These are phyloP conservation scores for Drosophila busckii DNA, from an alignment of 1,140 invertebrate species.

Conservation along the genomic window DNA sequence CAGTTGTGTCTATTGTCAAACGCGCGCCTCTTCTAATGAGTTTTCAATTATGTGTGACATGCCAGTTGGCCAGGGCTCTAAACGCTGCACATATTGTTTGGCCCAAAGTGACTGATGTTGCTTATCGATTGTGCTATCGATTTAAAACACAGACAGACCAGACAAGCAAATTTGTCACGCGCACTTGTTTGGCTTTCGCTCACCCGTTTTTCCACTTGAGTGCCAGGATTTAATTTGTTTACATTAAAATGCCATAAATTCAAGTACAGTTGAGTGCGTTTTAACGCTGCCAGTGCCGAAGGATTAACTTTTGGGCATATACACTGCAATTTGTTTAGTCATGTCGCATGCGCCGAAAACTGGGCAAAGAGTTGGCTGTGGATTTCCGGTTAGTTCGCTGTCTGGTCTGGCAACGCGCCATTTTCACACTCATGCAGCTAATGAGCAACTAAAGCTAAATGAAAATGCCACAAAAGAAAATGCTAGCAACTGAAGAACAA, in stretches of 20 bases:
- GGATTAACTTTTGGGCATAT: no score
- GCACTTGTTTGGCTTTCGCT: constrained; percentile 20
- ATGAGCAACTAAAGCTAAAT: constrained; percentile 76
- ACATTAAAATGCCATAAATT: constrained; percentile 69
- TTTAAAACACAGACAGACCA: not conserved
- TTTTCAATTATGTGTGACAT: constrained; percentile 73
- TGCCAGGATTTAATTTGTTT: constrained; percentile 62
- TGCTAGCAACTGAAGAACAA: constrained; percentile 20
- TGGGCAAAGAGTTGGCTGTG: constrained; percentile 19
- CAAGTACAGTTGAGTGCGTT: constrained; percentile 46
- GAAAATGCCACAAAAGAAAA: constrained; percentile 63
- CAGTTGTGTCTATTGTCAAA: constrained; percentile 46
- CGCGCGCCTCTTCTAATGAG: constrained; percentile 56
- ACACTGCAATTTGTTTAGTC: constrained; percentile 39
- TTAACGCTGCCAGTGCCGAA: not conserved
- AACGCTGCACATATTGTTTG: constrained; percentile 30
- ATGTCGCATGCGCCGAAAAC: constrained; percentile 56
- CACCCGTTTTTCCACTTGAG: constrained; percentile 36
- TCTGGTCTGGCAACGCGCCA: constrained; percentile 39
- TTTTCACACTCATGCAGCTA: constrained; percentile 72
- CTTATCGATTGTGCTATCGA: no score
- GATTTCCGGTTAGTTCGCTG: constrained; percentile 47
- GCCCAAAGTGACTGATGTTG: not conserved
- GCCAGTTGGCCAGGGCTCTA: constrained; percentile 8
- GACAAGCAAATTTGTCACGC: constrained; percentile 36